Percentiles rank a stretch among this genome's conserved stretches.
phyloP scores from a whole-genome alignment of 2,113 vertebrate genomes.

The Melanostigma gelatinosum region DNA sequence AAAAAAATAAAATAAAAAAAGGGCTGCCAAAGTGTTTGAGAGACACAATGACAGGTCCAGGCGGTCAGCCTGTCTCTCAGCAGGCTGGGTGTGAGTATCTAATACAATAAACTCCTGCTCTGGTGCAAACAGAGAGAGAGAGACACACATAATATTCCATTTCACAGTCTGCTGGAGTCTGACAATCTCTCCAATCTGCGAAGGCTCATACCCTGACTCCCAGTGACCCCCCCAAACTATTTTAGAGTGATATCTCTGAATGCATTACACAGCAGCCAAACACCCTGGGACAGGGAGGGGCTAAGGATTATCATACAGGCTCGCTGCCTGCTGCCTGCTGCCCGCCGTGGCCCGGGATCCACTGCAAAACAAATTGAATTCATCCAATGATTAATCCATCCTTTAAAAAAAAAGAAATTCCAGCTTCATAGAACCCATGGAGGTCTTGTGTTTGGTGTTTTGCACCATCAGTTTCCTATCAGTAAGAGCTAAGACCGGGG shows the following conservation, averaged over 20 bases:
- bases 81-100: slow-evolving; percentile 12
- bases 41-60: slow-evolving; percentile 51
- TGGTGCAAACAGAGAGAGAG: slow-evolving; percentile 12
- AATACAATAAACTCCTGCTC: slow-evolving; percentile 31
- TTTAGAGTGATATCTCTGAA: slow-evolving; percentile 66
- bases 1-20: slow-evolving; percentile 15
- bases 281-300: slow-evolving; percentile 46
- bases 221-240: slow-evolving; percentile 67
- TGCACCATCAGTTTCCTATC: neutral
- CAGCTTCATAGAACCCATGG: neutral
- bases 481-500: neutral
- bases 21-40: slow-evolving; percentile 18
- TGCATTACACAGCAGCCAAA: slow-evolving; percentile 63
- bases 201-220: slow-evolving; percentile 62
- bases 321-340: neutral
- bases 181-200: slow-evolving; percentile 68
- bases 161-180: slow-evolving; percentile 77
- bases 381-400: neutral
- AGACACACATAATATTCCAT: slow-evolving; percentile 65
- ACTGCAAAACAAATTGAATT: neutral
- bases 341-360: neutral
- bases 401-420: neutral
- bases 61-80: slow-evolving; percentile 36
- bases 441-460: neutral
- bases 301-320: slow-evolving; percentile 19